Evolutionary conservation across 2,797 vertebrate species (phyloP), one percentile per base, ranked within the genome.

Genomic region (Rallus crepitans): DNA sequence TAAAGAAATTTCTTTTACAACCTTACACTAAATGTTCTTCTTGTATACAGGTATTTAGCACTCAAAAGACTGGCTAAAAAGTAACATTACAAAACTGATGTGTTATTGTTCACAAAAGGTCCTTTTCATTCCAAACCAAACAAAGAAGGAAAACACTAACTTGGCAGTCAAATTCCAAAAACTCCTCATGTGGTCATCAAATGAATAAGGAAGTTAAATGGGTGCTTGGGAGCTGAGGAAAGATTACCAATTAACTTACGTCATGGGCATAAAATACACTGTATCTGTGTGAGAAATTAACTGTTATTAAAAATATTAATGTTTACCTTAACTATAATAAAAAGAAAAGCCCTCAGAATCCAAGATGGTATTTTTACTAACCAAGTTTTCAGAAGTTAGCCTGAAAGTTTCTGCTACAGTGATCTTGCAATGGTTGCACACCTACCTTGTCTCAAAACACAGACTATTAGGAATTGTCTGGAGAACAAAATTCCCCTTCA

Each of bases 361-460:
- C 52, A 87, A 79, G 35, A 65, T 20, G 0, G 0, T 68, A 76
- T 30, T 83, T 12, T 0, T 17, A 70, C 8, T 48, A 11, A 61
- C 25, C 5, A 68, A 50, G 28, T 15, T 78, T 88, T 66, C 12
- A 69, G 72, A 93, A 87, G 33, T 48, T 64, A 75, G 15, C 15
- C 57, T 57, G 12, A 9, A 83, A 80, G 25, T 30, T 87, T 82
- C 59, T 73, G 47, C 27, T 60, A 31, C 9, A 63, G 33, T 28
- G 31, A 81, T 14, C 17, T 12, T 65, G 11, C 27, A n/a, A 69
- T 40, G 15, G 6, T 18, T 60, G n/a, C 28, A 68, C 24, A 72
- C 5, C 33, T 57, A 45, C 19, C 24, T 19, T 70, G 56, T 8
- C 17, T 71, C 42, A 45, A 87, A 89, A 48, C 0, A 0, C 0